phyloP scores from a whole-genome alignment of 2,113 vertebrate genomes.

The Delphinapterus leucas region DNA sequence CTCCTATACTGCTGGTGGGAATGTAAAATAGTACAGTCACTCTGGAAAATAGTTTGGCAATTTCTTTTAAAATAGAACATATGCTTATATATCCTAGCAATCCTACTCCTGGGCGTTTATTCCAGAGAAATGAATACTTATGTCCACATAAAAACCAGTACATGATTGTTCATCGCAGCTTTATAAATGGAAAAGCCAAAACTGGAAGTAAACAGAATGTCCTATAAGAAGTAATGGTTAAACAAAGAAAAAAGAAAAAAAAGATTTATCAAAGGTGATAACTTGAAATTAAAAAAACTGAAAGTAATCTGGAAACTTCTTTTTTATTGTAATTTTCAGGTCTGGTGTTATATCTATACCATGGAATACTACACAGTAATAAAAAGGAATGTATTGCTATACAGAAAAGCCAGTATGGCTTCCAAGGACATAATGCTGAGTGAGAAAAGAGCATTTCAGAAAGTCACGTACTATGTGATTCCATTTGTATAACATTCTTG shows the following conservation, averaged over 20 bases:
- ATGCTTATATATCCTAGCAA: not conserved
- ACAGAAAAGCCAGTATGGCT: not conserved
- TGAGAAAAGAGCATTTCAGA: not conserved
- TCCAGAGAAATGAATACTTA: not conserved
- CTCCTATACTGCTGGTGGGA: not conserved
- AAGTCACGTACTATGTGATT: not conserved
- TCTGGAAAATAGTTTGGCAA: not conserved
- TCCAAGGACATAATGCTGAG: not conserved
- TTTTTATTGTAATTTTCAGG: slow-evolving; percentile 34
- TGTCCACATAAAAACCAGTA: not conserved
- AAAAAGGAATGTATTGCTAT: not conserved
- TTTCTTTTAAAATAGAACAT: not conserved
- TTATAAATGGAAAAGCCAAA: not conserved
- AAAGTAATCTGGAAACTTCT: slow-evolving; percentile 23
- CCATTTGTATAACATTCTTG: not conserved
- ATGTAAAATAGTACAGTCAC: not conserved
- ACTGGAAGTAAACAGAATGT: not conserved
- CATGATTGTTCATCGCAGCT: not conserved
- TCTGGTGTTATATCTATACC: not conserved
- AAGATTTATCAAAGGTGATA: slow-evolving; percentile 33
- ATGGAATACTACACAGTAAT: not conserved
- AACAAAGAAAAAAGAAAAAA: not conserved
- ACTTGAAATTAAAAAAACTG: slow-evolving; percentile 1
- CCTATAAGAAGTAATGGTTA: not conserved
- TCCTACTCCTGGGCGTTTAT: not conserved